A percentile compares a stretch with the other conserved stretches of the same genome.
Evolutionary conservation across 1,140 invertebrate genomes (phyloP).

Genomic region (Gonioctena quinquepunctata): DNA sequence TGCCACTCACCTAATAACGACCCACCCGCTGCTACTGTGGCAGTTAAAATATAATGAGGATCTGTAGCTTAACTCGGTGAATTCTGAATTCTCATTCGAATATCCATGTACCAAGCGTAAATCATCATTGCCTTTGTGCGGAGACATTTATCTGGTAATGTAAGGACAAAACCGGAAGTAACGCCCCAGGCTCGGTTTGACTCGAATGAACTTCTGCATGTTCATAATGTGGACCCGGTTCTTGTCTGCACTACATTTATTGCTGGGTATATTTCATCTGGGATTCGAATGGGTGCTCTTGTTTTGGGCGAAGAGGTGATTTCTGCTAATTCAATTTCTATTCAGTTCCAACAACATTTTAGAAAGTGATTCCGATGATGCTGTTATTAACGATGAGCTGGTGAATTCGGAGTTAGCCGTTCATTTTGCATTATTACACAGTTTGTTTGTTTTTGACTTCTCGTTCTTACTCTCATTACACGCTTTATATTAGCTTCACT

Average conservation of each 20-base stretch:
- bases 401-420: too few relatives aligned
- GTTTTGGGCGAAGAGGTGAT: not conserved
- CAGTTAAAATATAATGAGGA: slow-evolving; percentile 21
- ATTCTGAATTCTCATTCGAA: slow-evolving; percentile 21
- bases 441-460: too few relatives aligned
- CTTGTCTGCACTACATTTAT: slow-evolving; percentile 17
- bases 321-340: too few relatives aligned
- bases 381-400: too few relatives aligned
- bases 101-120: slow-evolving; percentile 30
- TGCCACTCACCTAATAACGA: too few relatives aligned
- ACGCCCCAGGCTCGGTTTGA: slow-evolving; percentile 27
- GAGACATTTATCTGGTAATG: slow-evolving; percentile 35
- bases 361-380: too few relatives aligned
- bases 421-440: too few relatives aligned
- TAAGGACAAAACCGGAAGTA: slow-evolving; percentile 29
- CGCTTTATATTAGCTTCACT: too few relatives aligned
- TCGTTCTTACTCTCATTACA: too few relatives aligned
- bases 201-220: slow-evolving; percentile 26
- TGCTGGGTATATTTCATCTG: slow-evolving; percentile 9
- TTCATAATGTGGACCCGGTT: slow-evolving; percentile 7
- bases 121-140: slow-evolving; percentile 37
- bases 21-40: not conserved
- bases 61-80: slow-evolving; percentile 5
- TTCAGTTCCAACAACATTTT: too few relatives aligned
- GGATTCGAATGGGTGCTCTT: not conserved